phyloP scores from a whole-genome alignment of 2,888 invertebrate species.

The Schizaphis graminum region DNA sequence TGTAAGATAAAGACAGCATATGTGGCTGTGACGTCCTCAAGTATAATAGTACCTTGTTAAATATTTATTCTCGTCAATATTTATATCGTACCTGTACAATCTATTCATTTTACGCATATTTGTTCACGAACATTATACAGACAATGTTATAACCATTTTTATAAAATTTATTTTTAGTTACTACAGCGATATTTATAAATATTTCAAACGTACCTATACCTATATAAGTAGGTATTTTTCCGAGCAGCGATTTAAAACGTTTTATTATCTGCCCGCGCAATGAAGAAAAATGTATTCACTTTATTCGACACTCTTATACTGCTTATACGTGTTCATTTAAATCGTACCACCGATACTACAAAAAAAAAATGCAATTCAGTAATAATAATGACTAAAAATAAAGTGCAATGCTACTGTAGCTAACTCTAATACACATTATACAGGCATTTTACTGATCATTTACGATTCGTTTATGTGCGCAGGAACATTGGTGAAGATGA shows the following conservation, averaged over 20 bases:
- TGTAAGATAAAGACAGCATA: no score
- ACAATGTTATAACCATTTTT: background rate
- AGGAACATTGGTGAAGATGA: constrained; percentile 29
- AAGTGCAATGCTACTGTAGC: background rate
- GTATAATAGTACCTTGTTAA: background rate
- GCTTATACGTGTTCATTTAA: background rate
- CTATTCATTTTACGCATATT: background rate
- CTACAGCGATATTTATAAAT: no score
- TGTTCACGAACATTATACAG: no score
- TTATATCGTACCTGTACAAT: background rate
- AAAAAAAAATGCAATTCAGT: no score
- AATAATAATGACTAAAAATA: background rate
- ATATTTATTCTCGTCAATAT: background rate
- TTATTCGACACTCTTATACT: background rate
- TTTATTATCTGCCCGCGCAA: no score
- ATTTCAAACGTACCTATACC: no score
- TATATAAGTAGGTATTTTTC: no score
- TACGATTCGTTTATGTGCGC: background rate
- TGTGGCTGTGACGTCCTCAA: no score
- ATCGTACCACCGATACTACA: no score
- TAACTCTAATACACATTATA: background rate
- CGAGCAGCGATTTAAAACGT: no score
- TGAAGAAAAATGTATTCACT: background rate
- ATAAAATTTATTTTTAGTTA: background rate
- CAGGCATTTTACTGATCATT: background rate